These are phyloP conservation scores for Panurus biarmicus DNA, from an alignment of 2,113 vertebrate species.

Conservation along the genomic window DNA sequence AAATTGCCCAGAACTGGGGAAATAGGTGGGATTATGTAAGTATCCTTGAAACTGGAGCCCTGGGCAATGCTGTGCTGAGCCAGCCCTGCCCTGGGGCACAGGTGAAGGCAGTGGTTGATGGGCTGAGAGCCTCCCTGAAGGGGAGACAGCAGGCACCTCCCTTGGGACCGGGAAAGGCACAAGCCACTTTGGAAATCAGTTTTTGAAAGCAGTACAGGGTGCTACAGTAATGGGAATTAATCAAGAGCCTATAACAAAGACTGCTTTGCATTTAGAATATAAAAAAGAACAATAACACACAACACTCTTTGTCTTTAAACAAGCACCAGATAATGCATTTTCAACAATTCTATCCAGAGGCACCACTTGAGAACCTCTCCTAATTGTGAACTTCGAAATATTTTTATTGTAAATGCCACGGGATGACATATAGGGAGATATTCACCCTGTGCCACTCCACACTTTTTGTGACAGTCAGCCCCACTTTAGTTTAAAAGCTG, in stretches of 20 bases:
- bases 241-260: not conserved
- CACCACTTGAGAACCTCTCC: constrained; percentile 12
- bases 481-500: constrained; percentile 15
- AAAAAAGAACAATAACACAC: not conserved
- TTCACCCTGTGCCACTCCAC: not conserved
- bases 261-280: not conserved
- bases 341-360: not conserved
- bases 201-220: not conserved
- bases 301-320: not conserved
- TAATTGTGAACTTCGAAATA: constrained; percentile 20
- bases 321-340: not conserved
- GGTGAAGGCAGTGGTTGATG: not conserved
- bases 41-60: not conserved
- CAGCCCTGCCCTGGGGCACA: not conserved
- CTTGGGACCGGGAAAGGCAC: not conserved
- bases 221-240: not conserved
- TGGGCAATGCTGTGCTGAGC: not conserved
- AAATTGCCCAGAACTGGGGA: not conserved
- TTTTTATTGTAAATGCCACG: constrained; percentile 38
- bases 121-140: not conserved
- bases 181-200: not conserved
- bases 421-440: constrained; percentile 17
- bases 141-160: not conserved
- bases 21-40: not conserved
- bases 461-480: not conserved